A percentile compares a stretch with the other conserved stretches of the same genome.
Conservation (phyloP, 1,140 invertebrate genomes). For the Drosophila sulfurigaster region DNA sequence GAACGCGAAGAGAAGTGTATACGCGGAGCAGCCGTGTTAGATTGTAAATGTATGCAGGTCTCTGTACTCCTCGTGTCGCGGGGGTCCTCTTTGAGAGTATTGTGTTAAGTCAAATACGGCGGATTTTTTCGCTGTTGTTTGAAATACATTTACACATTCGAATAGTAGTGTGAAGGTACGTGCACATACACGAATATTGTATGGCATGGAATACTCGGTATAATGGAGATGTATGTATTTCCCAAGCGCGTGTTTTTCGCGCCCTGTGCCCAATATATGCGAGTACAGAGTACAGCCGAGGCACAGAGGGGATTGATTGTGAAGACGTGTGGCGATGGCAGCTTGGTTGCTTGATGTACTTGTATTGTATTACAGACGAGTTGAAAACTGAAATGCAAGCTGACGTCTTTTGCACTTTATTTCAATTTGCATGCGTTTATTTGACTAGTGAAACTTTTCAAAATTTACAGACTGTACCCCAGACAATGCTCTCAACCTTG, state of each 20-base stretch:
- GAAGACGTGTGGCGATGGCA: background rate
- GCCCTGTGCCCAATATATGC: conserved; percentile 7
- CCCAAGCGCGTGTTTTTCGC: conserved; percentile 24
- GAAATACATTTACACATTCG: background rate
- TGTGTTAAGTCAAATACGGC: conserved; percentile 28
- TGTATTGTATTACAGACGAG: conserved; percentile 22
- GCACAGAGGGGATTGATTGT: background rate
- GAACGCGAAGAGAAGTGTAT: background rate
- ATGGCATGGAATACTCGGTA: background rate
- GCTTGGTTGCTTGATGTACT: conserved; percentile 12
- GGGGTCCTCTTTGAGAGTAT: background rate
- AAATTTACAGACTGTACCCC: conserved; percentile 1
- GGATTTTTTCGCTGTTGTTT: conserved; percentile 9
- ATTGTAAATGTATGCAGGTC: conserved; percentile 34
- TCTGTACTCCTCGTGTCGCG: background rate
- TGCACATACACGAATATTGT: conserved; percentile 1
- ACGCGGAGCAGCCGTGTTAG: background rate
- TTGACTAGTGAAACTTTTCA: conserved; percentile 15
- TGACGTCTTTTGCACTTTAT: conserved; percentile 50
- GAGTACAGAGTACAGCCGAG: background rate
- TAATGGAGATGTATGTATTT: conserved; percentile 22
- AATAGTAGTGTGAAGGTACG: conserved; percentile 2
- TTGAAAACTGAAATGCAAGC: conserved; percentile 37
- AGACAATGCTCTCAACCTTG: conserved; percentile 1
- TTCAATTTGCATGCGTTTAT: conserved; percentile 49